Conservation (phyloP, 2,797 vertebrate genomes). For the Schizothorax lantsangensis region DNA sequence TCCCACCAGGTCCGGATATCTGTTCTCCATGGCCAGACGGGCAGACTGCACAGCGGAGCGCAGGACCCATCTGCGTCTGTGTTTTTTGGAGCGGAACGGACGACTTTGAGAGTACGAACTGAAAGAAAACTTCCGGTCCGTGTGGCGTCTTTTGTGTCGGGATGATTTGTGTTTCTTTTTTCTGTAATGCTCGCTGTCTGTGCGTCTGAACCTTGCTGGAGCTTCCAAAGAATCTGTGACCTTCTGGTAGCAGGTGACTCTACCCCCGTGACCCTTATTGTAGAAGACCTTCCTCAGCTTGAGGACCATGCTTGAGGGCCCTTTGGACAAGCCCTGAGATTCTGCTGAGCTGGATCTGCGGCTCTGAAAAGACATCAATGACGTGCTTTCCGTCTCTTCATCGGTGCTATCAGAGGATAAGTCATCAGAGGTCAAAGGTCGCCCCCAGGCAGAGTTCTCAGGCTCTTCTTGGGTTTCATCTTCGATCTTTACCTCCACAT, state of each 20-base stretch:
- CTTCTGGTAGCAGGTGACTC: constrained; percentile 64
- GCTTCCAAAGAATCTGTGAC: constrained; percentile 59
- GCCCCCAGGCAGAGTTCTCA: constrained; percentile 65
- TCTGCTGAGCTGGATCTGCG: constrained; percentile 30
- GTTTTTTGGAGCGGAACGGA: constrained; percentile 74
- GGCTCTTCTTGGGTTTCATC: constrained; percentile 26
- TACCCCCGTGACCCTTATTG: constrained; percentile 55
- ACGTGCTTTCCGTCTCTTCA: constrained; percentile 59
- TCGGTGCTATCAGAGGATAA: constrained; percentile 64
- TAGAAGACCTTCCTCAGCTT: constrained; percentile 77
- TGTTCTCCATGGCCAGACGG: constrained; percentile 61
- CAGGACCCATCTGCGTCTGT: constrained; percentile 75
- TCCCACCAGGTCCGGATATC: constrained; percentile 84
- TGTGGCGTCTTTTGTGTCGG: constrained; percentile 53
- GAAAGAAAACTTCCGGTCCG: constrained; percentile 60
- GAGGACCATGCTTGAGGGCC: constrained; percentile 74
- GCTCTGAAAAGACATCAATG: constrained; percentile 12
- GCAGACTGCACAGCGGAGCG: constrained; percentile 73
- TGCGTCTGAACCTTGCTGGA: neutral
- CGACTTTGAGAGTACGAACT: constrained; percentile 75
- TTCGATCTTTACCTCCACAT: constrained; percentile 52
- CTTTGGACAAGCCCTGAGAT: constrained; percentile 58
- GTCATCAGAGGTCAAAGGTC: constrained; percentile 70
- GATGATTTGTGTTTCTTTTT: constrained; percentile 49
- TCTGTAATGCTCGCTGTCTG: constrained; percentile 30